A percentile compares a stretch with the other conserved stretches of the same genome.
Evolutionary conservation across 2,888 invertebrate genomes (phyloP).

Genomic region (Deilephila elpenor): DNA sequence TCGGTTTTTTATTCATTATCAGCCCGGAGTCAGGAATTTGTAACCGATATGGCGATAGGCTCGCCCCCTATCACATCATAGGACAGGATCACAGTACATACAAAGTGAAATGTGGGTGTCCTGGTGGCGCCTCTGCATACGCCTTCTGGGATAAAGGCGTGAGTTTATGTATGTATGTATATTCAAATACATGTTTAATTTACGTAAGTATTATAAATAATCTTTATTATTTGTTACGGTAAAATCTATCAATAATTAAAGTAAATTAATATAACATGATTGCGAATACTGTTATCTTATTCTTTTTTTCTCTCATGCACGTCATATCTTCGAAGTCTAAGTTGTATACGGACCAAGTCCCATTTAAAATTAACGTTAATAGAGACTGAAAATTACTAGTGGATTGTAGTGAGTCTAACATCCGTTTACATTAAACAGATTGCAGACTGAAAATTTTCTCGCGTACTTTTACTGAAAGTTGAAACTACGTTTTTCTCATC

Average conservation of each 20-base stretch:
- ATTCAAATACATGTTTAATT: background rate
- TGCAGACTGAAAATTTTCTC: background rate
- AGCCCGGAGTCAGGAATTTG: too few relatives aligned
- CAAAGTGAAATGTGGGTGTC: too few relatives aligned
- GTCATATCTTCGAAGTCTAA: background rate
- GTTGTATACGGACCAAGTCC: background rate
- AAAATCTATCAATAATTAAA: background rate
- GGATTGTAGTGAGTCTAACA: background rate
- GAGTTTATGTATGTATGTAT: too few relatives aligned
- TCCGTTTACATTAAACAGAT: background rate
- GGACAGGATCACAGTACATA: too few relatives aligned
- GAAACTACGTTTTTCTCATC: background rate
- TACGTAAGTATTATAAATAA: background rate
- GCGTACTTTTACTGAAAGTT: background rate
- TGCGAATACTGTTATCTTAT: too few relatives aligned
- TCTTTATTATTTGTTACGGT: background rate
- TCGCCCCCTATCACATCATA: too few relatives aligned
- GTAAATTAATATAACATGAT: background rate
- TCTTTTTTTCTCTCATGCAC: background rate
- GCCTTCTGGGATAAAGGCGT: too few relatives aligned
- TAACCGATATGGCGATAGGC: too few relatives aligned
- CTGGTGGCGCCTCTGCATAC: too few relatives aligned
- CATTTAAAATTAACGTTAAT: constrained; percentile 8
- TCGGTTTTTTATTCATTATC: too few relatives aligned
- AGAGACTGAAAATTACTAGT: background rate